Conservation (phyloP, 2,888 invertebrate genomes). For the Anorthoa munda region DNA sequence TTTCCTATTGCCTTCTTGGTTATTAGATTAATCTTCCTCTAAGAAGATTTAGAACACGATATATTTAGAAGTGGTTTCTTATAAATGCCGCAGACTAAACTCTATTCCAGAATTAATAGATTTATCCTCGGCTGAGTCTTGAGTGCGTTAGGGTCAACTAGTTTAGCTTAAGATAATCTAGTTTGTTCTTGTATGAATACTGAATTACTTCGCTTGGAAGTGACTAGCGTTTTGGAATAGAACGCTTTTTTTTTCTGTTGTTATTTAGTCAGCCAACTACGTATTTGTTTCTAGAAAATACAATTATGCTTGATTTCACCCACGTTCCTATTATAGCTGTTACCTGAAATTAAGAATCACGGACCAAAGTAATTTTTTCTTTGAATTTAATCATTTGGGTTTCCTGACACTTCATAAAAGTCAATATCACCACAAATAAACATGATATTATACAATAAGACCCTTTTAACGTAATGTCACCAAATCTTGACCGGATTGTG, state of each 20-base stretch:
- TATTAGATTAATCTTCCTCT: conserved; percentile 6
- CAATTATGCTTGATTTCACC: too few relatives aligned
- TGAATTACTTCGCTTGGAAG: conserved; percentile 17
- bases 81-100: conserved; percentile 42
- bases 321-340: too few relatives aligned
- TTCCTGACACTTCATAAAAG: conserved; percentile 12
- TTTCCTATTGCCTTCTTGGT: background rate
- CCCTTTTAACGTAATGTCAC: conserved; percentile 67
- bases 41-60: conserved; percentile 18
- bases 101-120: conserved; percentile 46
- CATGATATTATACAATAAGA: conserved; percentile 50
- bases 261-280: too few relatives aligned
- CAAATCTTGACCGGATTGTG: conserved; percentile 76
- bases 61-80: conserved; percentile 35
- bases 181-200: conserved; percentile 49
- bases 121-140: conserved; percentile 39
- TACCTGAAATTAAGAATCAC: background rate
- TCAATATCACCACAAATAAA: conserved; percentile 26
- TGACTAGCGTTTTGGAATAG: background rate
- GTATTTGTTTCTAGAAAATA: too few relatives aligned
- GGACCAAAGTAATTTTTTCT: background rate
- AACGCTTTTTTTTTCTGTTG: background rate
- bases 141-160: conserved; percentile 53
- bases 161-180: conserved; percentile 50
- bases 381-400: background rate